These are phyloP conservation scores for Galeruca laticollis DNA, from an alignment of 2,888 invertebrate genomes.

Conservation along the genomic window DNA sequence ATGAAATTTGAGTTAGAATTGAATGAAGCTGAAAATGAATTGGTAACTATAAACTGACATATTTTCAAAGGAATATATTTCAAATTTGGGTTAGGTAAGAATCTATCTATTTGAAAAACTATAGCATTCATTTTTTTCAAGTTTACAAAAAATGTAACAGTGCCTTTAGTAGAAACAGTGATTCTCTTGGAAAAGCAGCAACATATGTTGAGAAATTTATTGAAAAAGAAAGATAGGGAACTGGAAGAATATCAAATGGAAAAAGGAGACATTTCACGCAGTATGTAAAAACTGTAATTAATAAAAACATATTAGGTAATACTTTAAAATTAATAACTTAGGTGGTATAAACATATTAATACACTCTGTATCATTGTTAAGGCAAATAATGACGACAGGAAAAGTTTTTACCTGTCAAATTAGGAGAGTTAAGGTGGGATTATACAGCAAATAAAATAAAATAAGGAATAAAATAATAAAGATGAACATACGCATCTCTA, in stretches of 20 bases:
- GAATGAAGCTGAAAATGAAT: constrained; percentile 38
- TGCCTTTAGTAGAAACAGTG: constrained; percentile 65
- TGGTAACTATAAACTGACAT: constrained; percentile 38
- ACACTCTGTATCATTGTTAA: too few species aligned
- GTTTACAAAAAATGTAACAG: constrained; percentile 58
- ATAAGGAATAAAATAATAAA: too few species aligned
- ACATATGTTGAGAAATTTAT: constrained; percentile 63
- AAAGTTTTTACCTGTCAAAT: too few species aligned
- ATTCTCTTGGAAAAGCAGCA: constrained; percentile 68
- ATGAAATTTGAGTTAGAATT: constrained; percentile 53
- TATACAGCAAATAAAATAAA: too few species aligned
- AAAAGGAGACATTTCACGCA: constrained; percentile 67
- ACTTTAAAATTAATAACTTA: neutral
- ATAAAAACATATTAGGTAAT: neutral
- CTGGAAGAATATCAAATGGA: constrained; percentile 70
- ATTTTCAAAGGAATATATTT: too few species aligned
- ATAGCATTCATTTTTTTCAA: constrained; percentile 33
- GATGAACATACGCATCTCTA: too few species aligned
- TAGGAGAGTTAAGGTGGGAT: too few species aligned
- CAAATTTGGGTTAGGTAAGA: neutral
- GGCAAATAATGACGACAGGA: too few species aligned
- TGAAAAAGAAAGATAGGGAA: constrained; percentile 71
- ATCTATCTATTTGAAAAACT: neutral
- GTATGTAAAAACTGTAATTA: constrained; percentile 58
- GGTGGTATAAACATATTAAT: too few species aligned